Evolutionary conservation across 2,888 invertebrate genomes (phyloP), one percentile per base, ranked within the genome.

Genomic region (Gastrophysa polygoni): DNA sequence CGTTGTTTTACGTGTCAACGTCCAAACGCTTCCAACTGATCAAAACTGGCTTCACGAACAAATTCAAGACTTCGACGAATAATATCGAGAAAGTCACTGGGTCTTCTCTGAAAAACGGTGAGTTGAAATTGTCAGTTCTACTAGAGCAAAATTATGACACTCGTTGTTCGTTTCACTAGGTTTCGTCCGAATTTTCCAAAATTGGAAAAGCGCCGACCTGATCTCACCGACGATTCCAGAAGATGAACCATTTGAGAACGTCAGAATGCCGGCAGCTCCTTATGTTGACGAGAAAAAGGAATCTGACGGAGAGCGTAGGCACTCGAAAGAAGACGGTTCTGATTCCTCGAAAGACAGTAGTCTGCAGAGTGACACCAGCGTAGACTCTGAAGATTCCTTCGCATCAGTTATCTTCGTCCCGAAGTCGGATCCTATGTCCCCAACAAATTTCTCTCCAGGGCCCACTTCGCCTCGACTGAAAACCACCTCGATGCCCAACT

Each of bases 381-480:
- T 95, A 32, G 96, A 96, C 80, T 94, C 94, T 0, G 95, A 96
- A 80, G 95, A 96, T 76, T 95, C 94, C 80, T 94, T 95, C 77
- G 94, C 95, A 61, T 95, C 95, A 67, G 95, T 96, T 48, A 95
- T 96, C 76, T 95, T 91, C 78, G 91, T 95, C 74, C 94, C 95
- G 59, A 93, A 92, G 82, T 89, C 91, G 52, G 91, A 92, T 72
- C 86, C 87, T 44, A 80, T 87, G 72, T 87, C 88, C n/a, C 87
- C 87, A 0, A 86, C 86, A 8, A 84, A 61, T 11, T 77, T 86
- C 61, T 86, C 87, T 2, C 87, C 88, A 17, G 88, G 87, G 55
- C 87, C 88, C 10, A 87, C 87, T 20, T 87, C 87, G 1, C 86
- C 87, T 34, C 82, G 87, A 63, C 77, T 89, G 64, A 88, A 86